Conservation (phyloP, 2,113 vertebrate genomes). For the Crotalus viridis region DNA sequence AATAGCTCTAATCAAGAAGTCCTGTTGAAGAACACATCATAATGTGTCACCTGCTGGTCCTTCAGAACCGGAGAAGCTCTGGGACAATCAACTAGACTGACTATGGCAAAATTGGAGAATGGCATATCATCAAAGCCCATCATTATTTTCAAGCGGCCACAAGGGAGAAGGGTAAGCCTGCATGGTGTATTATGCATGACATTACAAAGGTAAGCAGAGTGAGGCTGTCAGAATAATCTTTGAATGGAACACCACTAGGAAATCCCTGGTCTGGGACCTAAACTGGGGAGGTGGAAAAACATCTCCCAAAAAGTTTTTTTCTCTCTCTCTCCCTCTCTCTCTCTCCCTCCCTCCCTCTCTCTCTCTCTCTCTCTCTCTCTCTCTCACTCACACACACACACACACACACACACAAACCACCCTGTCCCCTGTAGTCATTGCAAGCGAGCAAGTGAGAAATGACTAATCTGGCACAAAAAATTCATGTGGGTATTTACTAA, state of each 20-base stretch:
- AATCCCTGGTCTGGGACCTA: background rate
- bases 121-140: background rate
- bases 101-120: background rate
- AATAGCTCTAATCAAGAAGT: background rate
- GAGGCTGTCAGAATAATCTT: background rate
- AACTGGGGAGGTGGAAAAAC: background rate
- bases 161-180: background rate
- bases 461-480: background rate
- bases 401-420: background rate
- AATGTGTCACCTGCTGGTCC: background rate
- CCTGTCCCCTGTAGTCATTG: background rate
- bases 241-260: background rate
- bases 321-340: too few species aligned
- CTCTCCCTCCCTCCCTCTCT: too few species aligned
- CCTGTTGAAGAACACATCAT: too few species aligned
- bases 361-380: too few species aligned
- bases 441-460: background rate
- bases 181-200: background rate
- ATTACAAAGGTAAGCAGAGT: background rate
- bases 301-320: background rate
- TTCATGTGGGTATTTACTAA: background rate
- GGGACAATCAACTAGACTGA: background rate
- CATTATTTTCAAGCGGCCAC: background rate
- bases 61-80: background rate
- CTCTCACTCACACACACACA: background rate